Evolutionary conservation across 2,113 vertebrate genomes (phyloP).

Genomic region (Malurus cyaneus): DNA sequence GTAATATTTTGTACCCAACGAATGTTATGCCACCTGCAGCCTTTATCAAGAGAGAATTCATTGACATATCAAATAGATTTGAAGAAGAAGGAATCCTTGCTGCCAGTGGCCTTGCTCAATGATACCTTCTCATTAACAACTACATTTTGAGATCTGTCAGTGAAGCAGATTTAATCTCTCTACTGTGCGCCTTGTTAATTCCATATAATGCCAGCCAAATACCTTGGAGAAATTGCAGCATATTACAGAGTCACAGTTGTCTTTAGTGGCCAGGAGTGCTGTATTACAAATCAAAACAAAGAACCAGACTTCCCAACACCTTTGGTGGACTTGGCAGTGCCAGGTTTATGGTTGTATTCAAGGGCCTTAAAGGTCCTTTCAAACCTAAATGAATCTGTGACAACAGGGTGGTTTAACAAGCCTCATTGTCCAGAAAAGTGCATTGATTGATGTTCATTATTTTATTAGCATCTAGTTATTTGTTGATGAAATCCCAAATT

Average conservation of each 20-base stretch:
- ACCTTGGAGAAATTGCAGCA: conserved; percentile 28
- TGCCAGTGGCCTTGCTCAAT: conserved; percentile 5
- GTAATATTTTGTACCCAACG: not conserved
- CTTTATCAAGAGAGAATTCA: conserved; percentile 11
- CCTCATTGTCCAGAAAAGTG: not conserved
- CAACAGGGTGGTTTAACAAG: not conserved
- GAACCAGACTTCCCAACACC: not conserved
- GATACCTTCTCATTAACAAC: conserved; percentile 52
- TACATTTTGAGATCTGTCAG: conserved; percentile 57
- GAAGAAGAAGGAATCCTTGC: not conserved
- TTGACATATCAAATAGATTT: not conserved
- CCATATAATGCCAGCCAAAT: conserved; percentile 55
- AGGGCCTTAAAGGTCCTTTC: not conserved
- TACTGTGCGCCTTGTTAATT: conserved; percentile 55
- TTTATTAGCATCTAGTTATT: conserved; percentile 22
- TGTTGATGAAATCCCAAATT: conserved; percentile 46
- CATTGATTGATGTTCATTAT: not conserved
- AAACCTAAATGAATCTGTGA: not conserved
- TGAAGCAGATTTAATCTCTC: conserved; percentile 59
- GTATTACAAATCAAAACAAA: conserved; percentile 4
- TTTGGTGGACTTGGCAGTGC: not conserved
- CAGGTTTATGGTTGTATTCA: not conserved
- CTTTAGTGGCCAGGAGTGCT: not conserved
- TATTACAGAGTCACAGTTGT: conserved; percentile 12
- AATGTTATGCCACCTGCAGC: not conserved